These are phyloP conservation scores for Notoglanidium macrostoma DNA, from an alignment of 2,797 vertebrate genomes.

Conservation along the genomic window DNA sequence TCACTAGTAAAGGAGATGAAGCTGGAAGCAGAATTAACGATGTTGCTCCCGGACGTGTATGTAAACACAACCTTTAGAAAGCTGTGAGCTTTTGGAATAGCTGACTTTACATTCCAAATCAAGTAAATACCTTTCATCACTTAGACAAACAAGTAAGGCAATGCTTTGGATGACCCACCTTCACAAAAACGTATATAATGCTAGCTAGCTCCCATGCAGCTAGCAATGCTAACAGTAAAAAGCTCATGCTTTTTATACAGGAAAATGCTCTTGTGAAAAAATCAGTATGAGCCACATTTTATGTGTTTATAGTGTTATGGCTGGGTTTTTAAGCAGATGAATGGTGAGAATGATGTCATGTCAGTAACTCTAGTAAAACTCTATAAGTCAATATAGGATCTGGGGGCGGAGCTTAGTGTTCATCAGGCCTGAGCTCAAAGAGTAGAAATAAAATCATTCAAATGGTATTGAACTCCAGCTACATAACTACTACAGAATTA, in stretches of 20 bases:
- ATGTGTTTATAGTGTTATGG: not conserved
- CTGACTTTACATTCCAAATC: not conserved
- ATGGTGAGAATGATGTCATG: not conserved
- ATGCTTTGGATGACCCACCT: not conserved
- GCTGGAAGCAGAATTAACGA: not conserved
- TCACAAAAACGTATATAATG: not conserved
- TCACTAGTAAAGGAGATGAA: not conserved
- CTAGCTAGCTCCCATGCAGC: not conserved
- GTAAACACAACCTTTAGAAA: not conserved
- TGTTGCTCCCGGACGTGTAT: not conserved
- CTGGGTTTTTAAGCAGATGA: not conserved
- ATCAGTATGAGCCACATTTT: not conserved
- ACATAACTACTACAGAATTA: not conserved
- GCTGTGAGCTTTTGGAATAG: not conserved
- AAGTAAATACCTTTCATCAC: not conserved
- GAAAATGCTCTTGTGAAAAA: not conserved
- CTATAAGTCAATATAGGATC: not conserved
- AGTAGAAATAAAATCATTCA: not conserved
- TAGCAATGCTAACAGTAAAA: not conserved
- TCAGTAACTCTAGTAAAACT: not conserved
- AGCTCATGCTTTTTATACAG: not conserved
- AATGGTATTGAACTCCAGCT: not conserved
- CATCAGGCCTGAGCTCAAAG: not conserved
- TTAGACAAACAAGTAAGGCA: not conserved
- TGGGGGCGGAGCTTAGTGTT: not conserved